Percentiles rank a stretch among this genome's conserved stretches.
These are phyloP conservation scores for Podarcis lilfordi DNA, from an alignment of 2,797 vertebrate genomes.

Conservation along the genomic window DNA sequence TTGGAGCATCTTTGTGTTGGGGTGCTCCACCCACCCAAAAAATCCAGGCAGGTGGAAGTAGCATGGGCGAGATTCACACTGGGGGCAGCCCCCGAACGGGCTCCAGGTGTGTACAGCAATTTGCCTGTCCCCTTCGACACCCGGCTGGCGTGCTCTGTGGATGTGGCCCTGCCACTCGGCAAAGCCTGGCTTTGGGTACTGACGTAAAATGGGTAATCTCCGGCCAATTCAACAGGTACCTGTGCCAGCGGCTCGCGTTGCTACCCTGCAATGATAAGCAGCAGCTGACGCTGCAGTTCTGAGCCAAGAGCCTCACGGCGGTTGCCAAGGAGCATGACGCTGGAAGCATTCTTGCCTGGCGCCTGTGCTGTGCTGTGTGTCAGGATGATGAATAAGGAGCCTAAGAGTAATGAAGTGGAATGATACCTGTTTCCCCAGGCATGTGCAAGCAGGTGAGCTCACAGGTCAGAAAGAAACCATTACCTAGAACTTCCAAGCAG, in stretches of 20 bases:
- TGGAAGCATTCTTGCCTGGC: background rate
- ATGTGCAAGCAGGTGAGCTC: background rate
- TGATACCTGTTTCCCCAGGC: background rate
- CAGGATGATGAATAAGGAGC: background rate
- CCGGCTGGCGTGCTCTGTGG: too few species aligned
- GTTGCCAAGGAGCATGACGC: background rate
- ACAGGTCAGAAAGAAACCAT: background rate
- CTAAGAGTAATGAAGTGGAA: background rate
- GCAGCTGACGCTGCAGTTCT: background rate
- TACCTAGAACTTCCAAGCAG: background rate
- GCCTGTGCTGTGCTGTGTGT: background rate
- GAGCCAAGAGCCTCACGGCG: background rate
- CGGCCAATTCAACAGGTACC: too few species aligned
- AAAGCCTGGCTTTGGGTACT: too few species aligned
- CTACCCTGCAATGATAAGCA: background rate
- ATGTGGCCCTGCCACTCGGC: too few species aligned
- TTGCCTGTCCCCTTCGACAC: too few species aligned
- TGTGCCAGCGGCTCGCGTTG: background rate
- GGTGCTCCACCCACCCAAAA: too few species aligned
- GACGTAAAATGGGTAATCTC: too few species aligned
- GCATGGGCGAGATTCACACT: too few species aligned
- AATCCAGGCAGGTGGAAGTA: too few species aligned
- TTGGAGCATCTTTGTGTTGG: too few species aligned
- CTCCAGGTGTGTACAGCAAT: too few species aligned
- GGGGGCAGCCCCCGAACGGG: too few species aligned